A percentile compares a stretch with the other conserved stretches of the same genome.
Evolutionary conservation across 2,888 invertebrate genomes (phyloP).

Genomic region (Sepiola atlantica): DNA sequence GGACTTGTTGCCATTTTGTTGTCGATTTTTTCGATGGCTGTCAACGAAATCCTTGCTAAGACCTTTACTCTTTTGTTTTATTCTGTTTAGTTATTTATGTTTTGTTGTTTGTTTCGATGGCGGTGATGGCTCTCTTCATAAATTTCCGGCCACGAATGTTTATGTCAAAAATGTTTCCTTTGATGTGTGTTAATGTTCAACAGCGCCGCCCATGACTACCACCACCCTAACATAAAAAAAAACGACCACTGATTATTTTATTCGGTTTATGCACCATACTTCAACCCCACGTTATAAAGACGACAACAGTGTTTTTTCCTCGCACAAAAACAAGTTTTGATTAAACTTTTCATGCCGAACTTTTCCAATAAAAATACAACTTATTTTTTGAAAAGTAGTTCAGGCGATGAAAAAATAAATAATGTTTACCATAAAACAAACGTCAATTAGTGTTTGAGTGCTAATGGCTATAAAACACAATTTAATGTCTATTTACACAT

Average conservation of each 20-base stretch:
- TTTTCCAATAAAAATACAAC: background rate
- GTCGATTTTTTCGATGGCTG: background rate
- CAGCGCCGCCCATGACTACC: too few relatives aligned
- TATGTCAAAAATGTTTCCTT: background rate
- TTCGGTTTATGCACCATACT: background rate
- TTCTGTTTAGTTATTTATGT: background rate
- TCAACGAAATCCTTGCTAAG: constrained; percentile 20
- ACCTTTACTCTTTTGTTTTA: constrained; percentile 1
- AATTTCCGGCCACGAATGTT: background rate
- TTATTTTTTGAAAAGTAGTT: too few relatives aligned
- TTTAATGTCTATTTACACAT: too few relatives aligned
- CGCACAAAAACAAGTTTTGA: background rate
- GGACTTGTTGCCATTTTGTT: background rate
- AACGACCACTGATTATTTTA: background rate
- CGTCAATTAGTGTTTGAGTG: too few relatives aligned
- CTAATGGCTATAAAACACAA: too few relatives aligned
- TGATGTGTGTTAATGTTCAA: background rate
- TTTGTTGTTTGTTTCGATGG: background rate
- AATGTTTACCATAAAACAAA: too few relatives aligned
- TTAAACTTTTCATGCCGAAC: background rate
- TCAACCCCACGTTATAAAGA: background rate
- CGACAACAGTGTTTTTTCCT: background rate
- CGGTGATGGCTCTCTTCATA: background rate
- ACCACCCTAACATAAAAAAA: background rate
- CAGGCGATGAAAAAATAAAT: too few relatives aligned